These are phyloP conservation scores for Narcine bancroftii DNA, from an alignment of 2,113 vertebrate species.

Conservation along the genomic window DNA sequence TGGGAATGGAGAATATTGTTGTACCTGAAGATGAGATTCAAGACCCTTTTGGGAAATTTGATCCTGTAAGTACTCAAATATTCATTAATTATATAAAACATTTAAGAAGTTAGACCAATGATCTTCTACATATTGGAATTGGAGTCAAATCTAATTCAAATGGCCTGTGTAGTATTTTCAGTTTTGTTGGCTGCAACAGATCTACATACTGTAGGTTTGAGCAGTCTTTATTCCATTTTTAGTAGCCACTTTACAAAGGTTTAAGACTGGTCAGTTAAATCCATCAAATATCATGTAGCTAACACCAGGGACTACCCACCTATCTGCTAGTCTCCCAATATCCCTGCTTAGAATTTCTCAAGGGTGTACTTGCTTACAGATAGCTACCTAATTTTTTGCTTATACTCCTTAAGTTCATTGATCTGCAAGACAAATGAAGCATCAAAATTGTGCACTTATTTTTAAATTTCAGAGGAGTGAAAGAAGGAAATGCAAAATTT, in stretches of 20 bases:
- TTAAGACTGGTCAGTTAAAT: neutral
- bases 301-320: neutral
- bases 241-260: neutral
- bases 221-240: neutral
- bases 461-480: neutral
- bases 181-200: neutral
- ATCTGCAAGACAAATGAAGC: neutral
- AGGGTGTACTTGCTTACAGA: neutral
- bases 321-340: neutral
- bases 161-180: neutral
- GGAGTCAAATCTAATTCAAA: neutral
- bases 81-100: neutral
- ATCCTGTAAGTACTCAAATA: constrained; percentile 50
- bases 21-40: constrained; percentile 49
- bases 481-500: neutral
- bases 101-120: neutral
- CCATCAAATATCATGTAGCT: neutral
- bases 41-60: constrained; percentile 58
- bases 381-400: neutral
- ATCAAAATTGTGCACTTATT: neutral
- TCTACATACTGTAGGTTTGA: neutral
- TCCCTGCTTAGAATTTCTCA: neutral
- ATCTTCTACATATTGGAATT: neutral
- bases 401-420: neutral
- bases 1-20: constrained; percentile 78